Percentiles rank a stretch among this genome's conserved stretches.
Conservation (phyloP, 2,888 invertebrate species). For the Drosophila diplacantha region DNA sequence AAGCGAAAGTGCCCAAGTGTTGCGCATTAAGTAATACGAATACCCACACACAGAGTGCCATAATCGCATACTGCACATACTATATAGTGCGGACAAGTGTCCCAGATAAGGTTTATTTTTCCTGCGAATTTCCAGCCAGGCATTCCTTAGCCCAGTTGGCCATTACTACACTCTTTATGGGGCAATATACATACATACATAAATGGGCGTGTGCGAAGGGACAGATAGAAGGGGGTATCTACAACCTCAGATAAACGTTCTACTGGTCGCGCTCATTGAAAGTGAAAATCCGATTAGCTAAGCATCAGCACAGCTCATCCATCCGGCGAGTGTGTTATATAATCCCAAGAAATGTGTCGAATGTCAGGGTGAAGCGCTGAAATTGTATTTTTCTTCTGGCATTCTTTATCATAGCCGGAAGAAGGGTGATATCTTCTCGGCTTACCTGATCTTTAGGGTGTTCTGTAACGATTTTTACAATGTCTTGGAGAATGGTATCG, state of each 20-base stretch:
- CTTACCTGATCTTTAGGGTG: not conserved
- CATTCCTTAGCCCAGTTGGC: slow-evolving; percentile 36
- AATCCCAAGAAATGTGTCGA: slow-evolving; percentile 18
- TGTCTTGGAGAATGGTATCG: not conserved
- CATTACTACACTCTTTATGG: slow-evolving; percentile 22
- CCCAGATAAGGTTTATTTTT: slow-evolving; percentile 44
- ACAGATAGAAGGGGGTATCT: not conserved
- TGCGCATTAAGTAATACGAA: slow-evolving; percentile 43
- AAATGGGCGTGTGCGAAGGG: not conserved
- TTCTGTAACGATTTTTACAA: not conserved
- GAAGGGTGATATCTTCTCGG: not conserved
- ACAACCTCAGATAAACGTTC: slow-evolving; percentile 18
- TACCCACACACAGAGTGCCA: slow-evolving; percentile 26
- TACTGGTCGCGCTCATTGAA: not conserved
- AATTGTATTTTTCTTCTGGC: not conserved
- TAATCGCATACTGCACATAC: slow-evolving; percentile 37
- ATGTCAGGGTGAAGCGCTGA: slow-evolving; percentile 2
- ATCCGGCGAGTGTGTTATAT: slow-evolving; percentile 15
- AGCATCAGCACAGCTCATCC: slow-evolving; percentile 21
- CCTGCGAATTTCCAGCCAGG: slow-evolving; percentile 38
- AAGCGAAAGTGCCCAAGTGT: slow-evolving; percentile 58
- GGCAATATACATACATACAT: not conserved
- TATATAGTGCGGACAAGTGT: slow-evolving; percentile 41
- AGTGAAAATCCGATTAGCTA: slow-evolving; percentile 22
- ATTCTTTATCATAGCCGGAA: slow-evolving; percentile 7